Percentiles rank a stretch among this genome's conserved stretches.
Evolutionary conservation across 2,888 invertebrate genomes (phyloP).

Genomic region (Flexamia atlantica): DNA sequence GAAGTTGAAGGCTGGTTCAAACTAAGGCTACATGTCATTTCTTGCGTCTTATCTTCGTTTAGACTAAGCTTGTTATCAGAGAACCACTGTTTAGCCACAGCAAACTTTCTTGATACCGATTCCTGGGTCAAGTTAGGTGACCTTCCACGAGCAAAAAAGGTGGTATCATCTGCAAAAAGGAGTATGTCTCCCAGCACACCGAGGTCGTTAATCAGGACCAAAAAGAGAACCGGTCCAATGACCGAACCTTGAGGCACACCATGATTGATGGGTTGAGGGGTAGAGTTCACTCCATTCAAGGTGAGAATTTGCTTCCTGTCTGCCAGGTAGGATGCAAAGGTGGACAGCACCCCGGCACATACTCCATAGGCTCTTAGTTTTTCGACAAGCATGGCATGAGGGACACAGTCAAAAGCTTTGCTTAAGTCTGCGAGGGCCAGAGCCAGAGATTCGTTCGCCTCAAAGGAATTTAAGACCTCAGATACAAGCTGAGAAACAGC

Average conservation of each 20-base stretch:
- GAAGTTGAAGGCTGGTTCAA: not conserved
- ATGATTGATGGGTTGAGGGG: not conserved
- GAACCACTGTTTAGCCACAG: not conserved
- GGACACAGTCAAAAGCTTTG: conserved; percentile 53
- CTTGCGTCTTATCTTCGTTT: not conserved
- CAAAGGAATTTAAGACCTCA: not conserved
- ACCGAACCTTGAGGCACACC: conserved; percentile 59
- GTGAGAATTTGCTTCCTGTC: conserved; percentile 31
- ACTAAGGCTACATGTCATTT: not conserved
- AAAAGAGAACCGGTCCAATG: too few relatives aligned
- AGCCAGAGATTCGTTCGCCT: not conserved
- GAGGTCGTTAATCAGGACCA: too few relatives aligned
- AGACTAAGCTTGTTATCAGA: not conserved
- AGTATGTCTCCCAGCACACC: too few relatives aligned
- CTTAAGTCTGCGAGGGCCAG: conserved; percentile 34
- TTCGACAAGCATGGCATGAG: conserved; percentile 9
- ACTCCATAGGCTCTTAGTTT: conserved; percentile 46
- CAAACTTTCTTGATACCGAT: not conserved
- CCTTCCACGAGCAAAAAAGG: not conserved
- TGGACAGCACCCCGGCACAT: not conserved
- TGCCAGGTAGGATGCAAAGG: conserved; percentile 32
- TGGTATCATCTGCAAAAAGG: conserved; percentile 33
- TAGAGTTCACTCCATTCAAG: not conserved
- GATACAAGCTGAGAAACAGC: too few relatives aligned
- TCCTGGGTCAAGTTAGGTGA: not conserved